Evolutionary conservation across 1,140 invertebrate genomes (phyloP), one percentile per base, ranked within the genome.

Genomic region (Riptortus pedestris): DNA sequence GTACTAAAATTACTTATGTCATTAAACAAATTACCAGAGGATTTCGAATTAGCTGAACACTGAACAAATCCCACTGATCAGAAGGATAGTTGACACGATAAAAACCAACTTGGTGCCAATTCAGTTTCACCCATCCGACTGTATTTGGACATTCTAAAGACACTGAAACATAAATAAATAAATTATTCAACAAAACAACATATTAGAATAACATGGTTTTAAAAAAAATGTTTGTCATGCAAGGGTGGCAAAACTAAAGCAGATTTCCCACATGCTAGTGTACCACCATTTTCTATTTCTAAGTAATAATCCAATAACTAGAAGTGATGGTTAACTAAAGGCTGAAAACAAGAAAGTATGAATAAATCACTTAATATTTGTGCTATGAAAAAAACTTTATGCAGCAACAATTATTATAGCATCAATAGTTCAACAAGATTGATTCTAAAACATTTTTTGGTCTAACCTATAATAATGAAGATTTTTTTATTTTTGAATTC

Each of bases 41-140:
- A 68, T 79, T 76, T 59, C 68, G 70, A 62, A 72, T 71, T 0
- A 91, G 72, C 24, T 82, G 73, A 0, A 79, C 71, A 4, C 75
- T 77, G 3, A 94, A 73, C 1, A 71, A 74, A 24, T 78, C 68
- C 91, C 91, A 94, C 67, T 83, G 79, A 0, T 76, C 72, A 2
- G 70, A 18, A 0, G 81, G 73, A 70, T 96, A 96, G 72, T 93
- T 93, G 0, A 95, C 89, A 48, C 90, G 79, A 73, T 93, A 96
- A 71, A 87, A 96, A 0, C 92, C 92, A 14, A 86, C 79, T 78
- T 94, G 88, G 65, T 87, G 81, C 52, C 81, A 81, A 71, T 96
- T 96, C 33, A 95, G 81, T 77, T 95, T 95, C 1, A 93, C 75
- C 86, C 88, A 93, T n/a, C 75, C 76, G 1, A 78, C 73, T 38